Evolutionary conservation across 2,797 vertebrate genomes (phyloP).

Genomic region (Danio choprae): DNA sequence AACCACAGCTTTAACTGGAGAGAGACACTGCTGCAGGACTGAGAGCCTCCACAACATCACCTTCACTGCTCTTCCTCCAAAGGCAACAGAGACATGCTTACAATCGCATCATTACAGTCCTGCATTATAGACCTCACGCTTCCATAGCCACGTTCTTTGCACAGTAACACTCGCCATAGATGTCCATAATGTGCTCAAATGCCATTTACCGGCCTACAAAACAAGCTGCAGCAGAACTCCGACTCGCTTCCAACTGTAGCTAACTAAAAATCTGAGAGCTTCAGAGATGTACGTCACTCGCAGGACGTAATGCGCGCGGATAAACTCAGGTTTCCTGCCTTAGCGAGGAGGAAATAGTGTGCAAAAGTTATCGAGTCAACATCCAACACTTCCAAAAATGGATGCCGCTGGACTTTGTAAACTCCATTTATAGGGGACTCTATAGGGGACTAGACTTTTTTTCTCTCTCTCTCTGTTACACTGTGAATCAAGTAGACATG

Average conservation of each 20-base stretch:
- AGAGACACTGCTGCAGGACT: constrained; percentile 93
- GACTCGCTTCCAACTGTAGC: constrained; percentile 18
- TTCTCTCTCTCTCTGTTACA: constrained; percentile 70
- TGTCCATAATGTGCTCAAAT: constrained; percentile 45
- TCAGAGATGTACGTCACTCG: not conserved
- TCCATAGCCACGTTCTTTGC: constrained; percentile 43
- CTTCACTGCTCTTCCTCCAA: constrained; percentile 38
- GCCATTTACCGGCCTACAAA: constrained; percentile 23
- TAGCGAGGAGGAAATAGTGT: constrained; percentile 33
- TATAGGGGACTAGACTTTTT: constrained; percentile 27
- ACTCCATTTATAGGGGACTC: constrained; percentile 23
- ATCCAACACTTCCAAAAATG: constrained; percentile 45
- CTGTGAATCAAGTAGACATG: constrained; percentile 74
- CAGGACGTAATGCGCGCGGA: constrained; percentile 12
- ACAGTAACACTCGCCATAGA: constrained; percentile 32
- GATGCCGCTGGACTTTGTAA: constrained; percentile 28
- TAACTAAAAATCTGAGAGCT: constrained; percentile 1
- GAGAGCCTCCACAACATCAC: constrained; percentile 56
- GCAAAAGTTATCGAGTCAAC: constrained; percentile 29
- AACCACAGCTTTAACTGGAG: constrained; percentile 99
- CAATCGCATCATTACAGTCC: constrained; percentile 55
- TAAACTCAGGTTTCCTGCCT: constrained; percentile 48
- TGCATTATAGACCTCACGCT: constrained; percentile 53
- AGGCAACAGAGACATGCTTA: constrained; percentile 58
- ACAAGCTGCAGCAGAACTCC: constrained; percentile 32